phyloP scores from a whole-genome alignment of 2,888 invertebrate genomes.

The Hypomecis punctinalis region DNA sequence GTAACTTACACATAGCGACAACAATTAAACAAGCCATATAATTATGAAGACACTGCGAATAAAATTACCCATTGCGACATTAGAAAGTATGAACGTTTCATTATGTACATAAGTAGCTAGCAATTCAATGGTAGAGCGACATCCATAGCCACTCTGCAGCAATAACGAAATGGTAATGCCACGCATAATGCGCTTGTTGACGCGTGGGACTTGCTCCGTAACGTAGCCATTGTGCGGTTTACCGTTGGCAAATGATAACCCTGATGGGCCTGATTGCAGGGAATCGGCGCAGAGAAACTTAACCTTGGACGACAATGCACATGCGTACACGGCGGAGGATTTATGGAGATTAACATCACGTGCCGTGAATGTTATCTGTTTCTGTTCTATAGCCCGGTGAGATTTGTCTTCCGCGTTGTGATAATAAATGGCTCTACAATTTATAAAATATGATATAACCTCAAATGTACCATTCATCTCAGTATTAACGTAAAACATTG shows the following conservation, averaged over 20 bases:
- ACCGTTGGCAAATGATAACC: conserved; percentile 51
- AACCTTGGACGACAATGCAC: conserved; percentile 29
- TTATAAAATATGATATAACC: background rate
- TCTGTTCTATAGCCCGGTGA: background rate
- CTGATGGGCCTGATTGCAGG: conserved; percentile 44
- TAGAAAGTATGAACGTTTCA: conserved; percentile 74
- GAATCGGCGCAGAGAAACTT: conserved; percentile 38
- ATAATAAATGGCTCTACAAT: background rate
- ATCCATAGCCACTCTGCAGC: conserved; percentile 52
- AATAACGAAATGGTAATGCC: conserved; percentile 63
- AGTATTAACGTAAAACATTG: too few relatives aligned
- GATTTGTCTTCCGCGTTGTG: conserved; percentile 6
- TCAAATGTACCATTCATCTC: too few relatives aligned
- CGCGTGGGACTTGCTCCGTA: conserved; percentile 69
- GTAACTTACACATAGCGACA: conserved; percentile 20
- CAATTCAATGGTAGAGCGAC: conserved; percentile 64
- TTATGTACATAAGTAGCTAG: conserved; percentile 57
- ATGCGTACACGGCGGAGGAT: conserved; percentile 4
- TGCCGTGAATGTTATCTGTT: conserved; percentile 4
- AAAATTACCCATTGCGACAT: conserved; percentile 68
- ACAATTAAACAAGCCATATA: conserved; percentile 53
- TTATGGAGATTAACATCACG: conserved; percentile 15
- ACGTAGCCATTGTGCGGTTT: conserved; percentile 54
- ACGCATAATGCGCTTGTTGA: conserved; percentile 60
- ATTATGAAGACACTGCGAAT: conserved; percentile 60